A percentile compares a stretch with the other conserved stretches of the same genome.
Conservation (phyloP, 37 sponge, comb jelly and placozoan species). For the Aplysina aerophoba region DNA sequence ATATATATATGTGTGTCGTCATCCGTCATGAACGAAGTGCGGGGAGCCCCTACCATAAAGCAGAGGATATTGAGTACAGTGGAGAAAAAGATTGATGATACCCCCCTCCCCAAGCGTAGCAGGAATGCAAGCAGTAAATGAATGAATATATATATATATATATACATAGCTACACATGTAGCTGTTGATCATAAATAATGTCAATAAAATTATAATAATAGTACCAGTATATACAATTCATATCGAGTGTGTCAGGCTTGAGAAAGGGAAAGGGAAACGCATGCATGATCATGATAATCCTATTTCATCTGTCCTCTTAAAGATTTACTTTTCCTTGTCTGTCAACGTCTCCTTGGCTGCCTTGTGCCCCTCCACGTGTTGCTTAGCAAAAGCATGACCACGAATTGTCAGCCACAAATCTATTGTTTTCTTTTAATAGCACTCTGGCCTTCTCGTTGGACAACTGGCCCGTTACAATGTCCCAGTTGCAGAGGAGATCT, state of each 20-base stretch:
- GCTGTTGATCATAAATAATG: neutral
- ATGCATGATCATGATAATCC: neutral
- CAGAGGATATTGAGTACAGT: neutral
- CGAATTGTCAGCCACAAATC: conserved; percentile 9
- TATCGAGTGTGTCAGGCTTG: no score
- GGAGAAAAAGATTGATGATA: neutral
- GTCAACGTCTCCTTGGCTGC: neutral
- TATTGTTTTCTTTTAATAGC: neutral
- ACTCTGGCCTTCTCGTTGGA: neutral
- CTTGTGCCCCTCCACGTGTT: neutral
- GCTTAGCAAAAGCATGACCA: conserved; percentile 10
- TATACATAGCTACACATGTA: no score
- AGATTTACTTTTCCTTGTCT: neutral
- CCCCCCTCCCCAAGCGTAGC: neutral
- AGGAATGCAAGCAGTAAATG: neutral
- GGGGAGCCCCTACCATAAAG: neutral
- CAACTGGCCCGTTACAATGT: neutral
- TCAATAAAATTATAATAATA: neutral
- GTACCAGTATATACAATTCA: neutral
- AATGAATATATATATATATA: no score
- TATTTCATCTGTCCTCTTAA: neutral
- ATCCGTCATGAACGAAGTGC: neutral
- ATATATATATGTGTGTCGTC: neutral
- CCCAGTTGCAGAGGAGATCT: neutral
- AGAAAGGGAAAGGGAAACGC: no score